phyloP scores from a whole-genome alignment of 2,113 vertebrate species.

The Toxostoma redivivum region DNA sequence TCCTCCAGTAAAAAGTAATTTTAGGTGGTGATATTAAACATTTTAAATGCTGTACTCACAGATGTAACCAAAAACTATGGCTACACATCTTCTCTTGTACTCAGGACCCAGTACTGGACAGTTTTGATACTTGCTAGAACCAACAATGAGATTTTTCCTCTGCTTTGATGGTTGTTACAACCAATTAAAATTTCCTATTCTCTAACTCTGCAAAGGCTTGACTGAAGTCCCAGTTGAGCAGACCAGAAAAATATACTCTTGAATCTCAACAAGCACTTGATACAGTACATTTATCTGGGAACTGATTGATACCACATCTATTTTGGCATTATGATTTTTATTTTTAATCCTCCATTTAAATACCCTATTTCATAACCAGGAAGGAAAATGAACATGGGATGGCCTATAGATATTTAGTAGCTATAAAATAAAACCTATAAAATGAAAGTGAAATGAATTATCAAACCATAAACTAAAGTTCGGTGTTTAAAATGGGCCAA shows the following conservation, averaged over 20 bases:
- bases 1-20: background rate
- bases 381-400: conserved; percentile 39
- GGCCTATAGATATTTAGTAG: conserved; percentile 49
- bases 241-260: conserved; percentile 17
- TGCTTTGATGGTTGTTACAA: background rate
- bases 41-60: background rate
- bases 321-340: conserved; percentile 19
- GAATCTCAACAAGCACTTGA: conserved; percentile 38
- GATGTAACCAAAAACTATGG: background rate
- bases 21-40: background rate
- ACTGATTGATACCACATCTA: conserved; percentile 3
- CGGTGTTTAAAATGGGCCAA: conserved; percentile 7
- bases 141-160: background rate
- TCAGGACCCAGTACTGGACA: background rate
- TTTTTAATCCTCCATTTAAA: conserved; percentile 36
- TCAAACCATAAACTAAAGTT: conserved; percentile 50
- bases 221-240: background rate
- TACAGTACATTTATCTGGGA: conserved; percentile 49
- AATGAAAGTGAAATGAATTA: conserved; percentile 58
- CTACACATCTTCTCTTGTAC: background rate
- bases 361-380: conserved; percentile 21
- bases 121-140: background rate
- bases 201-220: background rate
- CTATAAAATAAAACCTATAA: conserved; percentile 58
- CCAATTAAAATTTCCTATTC: background rate